Conservation (phyloP, 2,888 invertebrate species). For the Branchipolynoe longqiensis region DNA sequence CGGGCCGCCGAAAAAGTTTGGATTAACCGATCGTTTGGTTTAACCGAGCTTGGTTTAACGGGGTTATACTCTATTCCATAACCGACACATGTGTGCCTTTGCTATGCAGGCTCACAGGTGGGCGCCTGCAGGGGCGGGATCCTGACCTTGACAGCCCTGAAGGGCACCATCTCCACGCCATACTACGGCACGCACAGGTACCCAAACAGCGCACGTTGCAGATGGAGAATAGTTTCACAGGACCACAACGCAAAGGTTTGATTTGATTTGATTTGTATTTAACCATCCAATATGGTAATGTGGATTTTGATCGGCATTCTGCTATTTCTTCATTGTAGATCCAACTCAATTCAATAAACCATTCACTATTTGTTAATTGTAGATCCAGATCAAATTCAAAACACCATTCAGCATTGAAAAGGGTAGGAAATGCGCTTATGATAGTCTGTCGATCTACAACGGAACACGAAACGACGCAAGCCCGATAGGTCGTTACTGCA, state of each 20-base stretch:
- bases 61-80: no score
- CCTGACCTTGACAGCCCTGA: background rate
- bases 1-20: no score
- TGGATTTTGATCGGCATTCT: no score
- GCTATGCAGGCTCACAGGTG: no score
- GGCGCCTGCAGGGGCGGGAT: background rate
- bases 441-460: background rate
- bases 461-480: background rate
- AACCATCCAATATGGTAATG: no score
- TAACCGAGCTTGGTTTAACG: no score
- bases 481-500: background rate
- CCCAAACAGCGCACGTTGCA: background rate
- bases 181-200: background rate
- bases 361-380: background rate
- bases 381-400: conserved; percentile 20
- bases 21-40: no score
- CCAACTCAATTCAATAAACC: background rate
- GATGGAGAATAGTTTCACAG: background rate
- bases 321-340: no score
- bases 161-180: background rate
- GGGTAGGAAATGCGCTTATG: background rate
- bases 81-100: no score
- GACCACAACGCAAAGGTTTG: conserved; percentile 1
- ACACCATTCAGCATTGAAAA: conserved; percentile 35
- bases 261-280: no score